These are phyloP conservation scores for Amblyopsis hoosieri DNA, from an alignment of 2,797 vertebrate species.

Conservation along the genomic window DNA sequence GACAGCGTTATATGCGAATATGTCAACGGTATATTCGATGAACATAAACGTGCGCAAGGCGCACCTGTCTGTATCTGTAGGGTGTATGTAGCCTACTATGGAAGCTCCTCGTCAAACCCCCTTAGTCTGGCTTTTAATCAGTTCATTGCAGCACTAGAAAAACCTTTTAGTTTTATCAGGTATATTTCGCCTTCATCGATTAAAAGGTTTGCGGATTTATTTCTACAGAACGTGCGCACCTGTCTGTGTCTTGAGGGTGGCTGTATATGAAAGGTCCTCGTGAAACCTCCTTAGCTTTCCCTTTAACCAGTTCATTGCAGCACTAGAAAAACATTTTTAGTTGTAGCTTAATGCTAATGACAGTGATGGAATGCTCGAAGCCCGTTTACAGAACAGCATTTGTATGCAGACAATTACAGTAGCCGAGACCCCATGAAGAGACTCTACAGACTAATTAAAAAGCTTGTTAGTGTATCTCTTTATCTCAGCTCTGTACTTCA, in stretches of 20 bases:
- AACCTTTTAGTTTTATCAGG: not conserved
- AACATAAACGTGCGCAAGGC: conserved; percentile 16
- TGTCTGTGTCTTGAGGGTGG: conserved; percentile 31
- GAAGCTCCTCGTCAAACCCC: not conserved
- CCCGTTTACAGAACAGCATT: no score
- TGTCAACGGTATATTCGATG: not conserved
- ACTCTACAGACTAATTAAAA: conserved; percentile 44
- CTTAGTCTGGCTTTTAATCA: not conserved
- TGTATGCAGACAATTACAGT: no score
- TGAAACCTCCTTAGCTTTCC: not conserved
- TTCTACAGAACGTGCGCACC: conserved; percentile 23
- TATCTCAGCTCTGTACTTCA: conserved; percentile 2
- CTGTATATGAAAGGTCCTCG: not conserved
- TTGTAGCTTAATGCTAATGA: not conserved
- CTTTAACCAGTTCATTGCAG: not conserved
- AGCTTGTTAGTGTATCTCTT: not conserved
- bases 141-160: not conserved
- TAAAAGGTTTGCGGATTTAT: not conserved
- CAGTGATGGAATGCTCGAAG: no score
- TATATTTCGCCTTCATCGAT: no score
- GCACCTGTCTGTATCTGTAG: conserved; percentile 23
- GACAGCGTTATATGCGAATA: not conserved
- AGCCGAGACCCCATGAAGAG: no score
- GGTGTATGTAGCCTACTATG: not conserved
- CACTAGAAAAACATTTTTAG: not conserved